Evolutionary conservation across 2,797 vertebrate species (phyloP), one percentile per base, ranked within the genome.

Genomic region (Pampus argenteus): DNA sequence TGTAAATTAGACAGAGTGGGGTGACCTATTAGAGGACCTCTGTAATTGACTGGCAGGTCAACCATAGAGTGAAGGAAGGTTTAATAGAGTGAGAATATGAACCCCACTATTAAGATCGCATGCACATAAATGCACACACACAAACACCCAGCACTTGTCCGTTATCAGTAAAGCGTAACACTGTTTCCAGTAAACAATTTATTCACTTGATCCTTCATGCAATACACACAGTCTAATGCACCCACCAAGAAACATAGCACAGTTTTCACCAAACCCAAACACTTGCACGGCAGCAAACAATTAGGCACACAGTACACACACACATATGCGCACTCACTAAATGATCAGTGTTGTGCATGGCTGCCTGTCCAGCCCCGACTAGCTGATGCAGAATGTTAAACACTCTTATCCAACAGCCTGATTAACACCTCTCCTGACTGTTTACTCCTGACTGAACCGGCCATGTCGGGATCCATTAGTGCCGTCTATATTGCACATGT

Each of bases 1-100:
- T 94, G 91, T 86, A 92, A 92, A 94, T 90, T 22, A 87, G 71
- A 54, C 76, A 61, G 81, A 86, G 73, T 75, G 82, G 67, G 81
- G 78, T 90, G 86, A 92, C 90, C 90, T 91, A 84, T 91, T 87
- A 87, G 83, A 84, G 84, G 51, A 66, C 50, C 77, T 65, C 73
- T 91, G 92, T 93, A 92, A 93, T 93, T 92, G 93, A 92, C 90
- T 92, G 89, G 88, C 88, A 90, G 82, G 86, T 88, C 81, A 88
- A 70, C 74, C 45, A 44, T 15, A 74, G 61, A 78, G 78, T 83
- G 78, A 66, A 74, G 71, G 60, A 78, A 59, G 78, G 80, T 88
- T 89, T 91, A 93, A 93, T 92, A 89, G 86, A 92, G 81, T 88
- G 83, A 79, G 82, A 90, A 86, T 81, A 76, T 86, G 55, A 63